Conservation (phyloP, 2,888 invertebrate species). For the Callyntrura guangdongensis region DNA sequence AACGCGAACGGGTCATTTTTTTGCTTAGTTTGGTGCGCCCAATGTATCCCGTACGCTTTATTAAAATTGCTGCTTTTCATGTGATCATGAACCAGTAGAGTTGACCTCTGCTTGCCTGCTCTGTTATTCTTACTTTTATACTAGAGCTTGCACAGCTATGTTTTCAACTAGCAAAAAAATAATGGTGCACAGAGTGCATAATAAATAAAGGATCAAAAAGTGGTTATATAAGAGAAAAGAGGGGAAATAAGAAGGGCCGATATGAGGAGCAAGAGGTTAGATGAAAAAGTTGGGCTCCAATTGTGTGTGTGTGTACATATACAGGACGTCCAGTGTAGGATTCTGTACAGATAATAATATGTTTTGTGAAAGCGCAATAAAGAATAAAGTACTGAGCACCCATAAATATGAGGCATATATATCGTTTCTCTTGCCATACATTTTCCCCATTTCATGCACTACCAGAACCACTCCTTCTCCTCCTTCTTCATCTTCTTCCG, state of each 20-base stretch:
- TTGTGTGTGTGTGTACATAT: not conserved
- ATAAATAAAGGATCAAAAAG: not conserved
- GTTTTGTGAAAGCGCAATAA: constrained; percentile 43
- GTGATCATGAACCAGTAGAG: constrained; percentile 18
- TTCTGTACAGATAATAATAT: constrained; percentile 8
- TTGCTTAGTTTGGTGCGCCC: not conserved
- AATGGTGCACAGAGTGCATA: constrained; percentile 22
- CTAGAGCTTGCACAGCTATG: not conserved
- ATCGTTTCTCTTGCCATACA: constrained; percentile 47
- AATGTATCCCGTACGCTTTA: not conserved
- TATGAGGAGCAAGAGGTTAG: not conserved
- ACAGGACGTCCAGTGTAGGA: not conserved
- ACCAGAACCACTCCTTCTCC: constrained; percentile 29
- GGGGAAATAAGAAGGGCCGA: not conserved
- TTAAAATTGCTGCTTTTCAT: too few relatives aligned
- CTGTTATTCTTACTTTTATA: not conserved
- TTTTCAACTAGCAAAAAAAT: not conserved
- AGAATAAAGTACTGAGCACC: constrained; percentile 43
- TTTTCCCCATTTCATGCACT: constrained; percentile 43
- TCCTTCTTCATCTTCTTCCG: constrained; percentile 41
- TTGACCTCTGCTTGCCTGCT: not conserved
- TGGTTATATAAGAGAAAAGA: not conserved
- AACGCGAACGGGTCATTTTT: not conserved
- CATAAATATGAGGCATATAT: constrained; percentile 64
- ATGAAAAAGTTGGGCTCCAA: constrained; percentile 17